These are phyloP conservation scores for Crotalus viridis DNA, from an alignment of 2,113 vertebrate genomes.

Conservation along the genomic window DNA sequence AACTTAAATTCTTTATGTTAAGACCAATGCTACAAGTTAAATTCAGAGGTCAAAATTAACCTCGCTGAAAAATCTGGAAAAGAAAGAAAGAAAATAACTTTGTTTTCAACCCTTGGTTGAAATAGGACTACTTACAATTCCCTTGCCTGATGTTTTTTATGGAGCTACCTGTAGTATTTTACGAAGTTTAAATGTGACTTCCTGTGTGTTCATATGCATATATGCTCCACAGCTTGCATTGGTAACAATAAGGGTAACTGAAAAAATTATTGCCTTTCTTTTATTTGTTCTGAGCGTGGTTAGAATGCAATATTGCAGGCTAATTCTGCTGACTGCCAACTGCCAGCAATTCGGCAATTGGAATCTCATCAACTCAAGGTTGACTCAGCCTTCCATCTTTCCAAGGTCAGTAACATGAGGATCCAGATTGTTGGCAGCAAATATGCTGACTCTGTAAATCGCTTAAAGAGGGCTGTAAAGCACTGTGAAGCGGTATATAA, in stretches of 20 bases:
- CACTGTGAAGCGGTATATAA: not conserved
- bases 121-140: constrained; percentile 28
- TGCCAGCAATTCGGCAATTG: not conserved
- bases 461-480: not conserved
- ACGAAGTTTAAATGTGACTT: not conserved
- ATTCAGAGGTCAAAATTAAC: not conserved
- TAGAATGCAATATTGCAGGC: not conserved
- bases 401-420: not conserved
- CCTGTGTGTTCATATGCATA: not conserved
- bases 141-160: constrained; percentile 45
- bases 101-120: not conserved
- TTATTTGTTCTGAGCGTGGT: not conserved
- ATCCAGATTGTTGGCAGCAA: no score
- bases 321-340: not conserved
- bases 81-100: constrained; percentile 6
- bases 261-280: not conserved
- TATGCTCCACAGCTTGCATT: not conserved
- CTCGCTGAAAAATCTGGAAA: constrained; percentile 11
- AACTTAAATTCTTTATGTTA: constrained; percentile 1
- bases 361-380: not conserved
- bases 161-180: not conserved
- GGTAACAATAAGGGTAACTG: not conserved
- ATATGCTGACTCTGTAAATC: no score
- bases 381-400: no score
- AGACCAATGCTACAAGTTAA: constrained; percentile 22